phyloP scores from a whole-genome alignment of 2,113 vertebrate genomes.

The Rhombomys opimus region DNA sequence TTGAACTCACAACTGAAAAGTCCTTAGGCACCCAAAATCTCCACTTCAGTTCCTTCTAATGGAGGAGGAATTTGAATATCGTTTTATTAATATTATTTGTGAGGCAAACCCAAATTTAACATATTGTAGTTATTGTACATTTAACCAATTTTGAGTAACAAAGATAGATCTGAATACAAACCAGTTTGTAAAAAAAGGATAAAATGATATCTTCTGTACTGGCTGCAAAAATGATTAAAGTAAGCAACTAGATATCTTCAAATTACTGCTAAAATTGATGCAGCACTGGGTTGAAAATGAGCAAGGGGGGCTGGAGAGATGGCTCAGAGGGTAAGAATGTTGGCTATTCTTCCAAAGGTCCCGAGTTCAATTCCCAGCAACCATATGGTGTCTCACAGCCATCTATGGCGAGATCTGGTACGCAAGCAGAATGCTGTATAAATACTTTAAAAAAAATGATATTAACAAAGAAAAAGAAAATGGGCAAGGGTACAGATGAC shows the following conservation, averaged over 20 bases:
- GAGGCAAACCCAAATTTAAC: background rate
- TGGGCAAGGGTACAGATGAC: background rate
- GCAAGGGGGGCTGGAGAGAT: background rate
- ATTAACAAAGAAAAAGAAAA: background rate
- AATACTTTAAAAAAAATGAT: too few species aligned
- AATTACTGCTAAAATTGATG: conserved; percentile 29
- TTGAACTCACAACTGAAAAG: background rate
- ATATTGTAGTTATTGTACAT: background rate
- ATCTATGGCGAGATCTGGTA: too few species aligned
- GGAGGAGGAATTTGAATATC: background rate
- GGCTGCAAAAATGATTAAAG: background rate
- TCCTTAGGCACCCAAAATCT: background rate
- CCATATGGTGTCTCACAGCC: too few species aligned
- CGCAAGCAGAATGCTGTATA: too few species aligned
- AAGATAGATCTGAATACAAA: background rate
- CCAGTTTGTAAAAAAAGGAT: conserved; percentile 3
- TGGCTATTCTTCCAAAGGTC: too few species aligned
- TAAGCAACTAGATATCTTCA: background rate
- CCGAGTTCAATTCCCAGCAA: too few species aligned
- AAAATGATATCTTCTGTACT: background rate
- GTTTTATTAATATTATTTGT: background rate
- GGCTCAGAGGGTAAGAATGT: too few species aligned
- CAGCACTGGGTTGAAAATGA: background rate
- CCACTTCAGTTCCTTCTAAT: background rate
- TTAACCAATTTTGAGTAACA: background rate